phyloP scores from a whole-genome alignment of 2,797 vertebrate species.

The Characodon lateralis region DNA sequence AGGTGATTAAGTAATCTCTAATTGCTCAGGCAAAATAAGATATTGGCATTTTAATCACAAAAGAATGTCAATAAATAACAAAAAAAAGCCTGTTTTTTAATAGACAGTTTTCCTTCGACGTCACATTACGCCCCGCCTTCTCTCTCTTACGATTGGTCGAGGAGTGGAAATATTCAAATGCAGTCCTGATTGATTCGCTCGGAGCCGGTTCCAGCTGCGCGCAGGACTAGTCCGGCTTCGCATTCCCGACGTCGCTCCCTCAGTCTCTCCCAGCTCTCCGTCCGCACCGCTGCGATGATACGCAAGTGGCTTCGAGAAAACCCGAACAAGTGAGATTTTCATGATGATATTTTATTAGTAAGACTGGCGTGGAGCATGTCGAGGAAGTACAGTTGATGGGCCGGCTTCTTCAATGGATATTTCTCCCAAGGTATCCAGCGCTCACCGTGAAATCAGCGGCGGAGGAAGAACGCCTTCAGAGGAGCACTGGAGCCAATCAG shows the following conservation, averaged over 20 bases:
- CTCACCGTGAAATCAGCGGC: conserved; percentile 62
- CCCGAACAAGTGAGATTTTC: conserved; percentile 27
- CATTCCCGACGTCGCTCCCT: conserved; percentile 68
- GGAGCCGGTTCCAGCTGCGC: conserved; percentile 65
- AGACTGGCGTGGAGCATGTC: conserved; percentile 26
- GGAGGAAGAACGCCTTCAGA: conserved; percentile 76
- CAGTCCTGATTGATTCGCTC: conserved; percentile 75
- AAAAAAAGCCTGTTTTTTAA: conserved; percentile 64
- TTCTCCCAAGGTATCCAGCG: conserved; percentile 53
- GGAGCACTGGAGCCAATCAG: conserved; percentile 71
- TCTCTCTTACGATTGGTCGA: conserved; percentile 65
- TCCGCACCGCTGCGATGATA: conserved; percentile 53
- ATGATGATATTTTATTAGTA: background rate
- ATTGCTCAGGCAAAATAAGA: background rate
- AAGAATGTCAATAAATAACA: background rate
- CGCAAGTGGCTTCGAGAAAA: conserved; percentile 13
- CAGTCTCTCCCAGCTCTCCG: conserved; percentile 44
- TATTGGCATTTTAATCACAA: background rate
- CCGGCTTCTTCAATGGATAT: conserved; percentile 70
- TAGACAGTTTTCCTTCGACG: conserved; percentile 65
- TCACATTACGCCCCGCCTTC: conserved; percentile 69
- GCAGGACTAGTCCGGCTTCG: conserved; percentile 62
- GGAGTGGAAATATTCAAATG: conserved; percentile 76
- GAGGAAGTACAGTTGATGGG: conserved; percentile 49
- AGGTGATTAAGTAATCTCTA: conserved; percentile 5